Evolutionary conservation across 2,888 invertebrate genomes (phyloP), one percentile per base, ranked within the genome.

Genomic region (Amphiduros pacificus): DNA sequence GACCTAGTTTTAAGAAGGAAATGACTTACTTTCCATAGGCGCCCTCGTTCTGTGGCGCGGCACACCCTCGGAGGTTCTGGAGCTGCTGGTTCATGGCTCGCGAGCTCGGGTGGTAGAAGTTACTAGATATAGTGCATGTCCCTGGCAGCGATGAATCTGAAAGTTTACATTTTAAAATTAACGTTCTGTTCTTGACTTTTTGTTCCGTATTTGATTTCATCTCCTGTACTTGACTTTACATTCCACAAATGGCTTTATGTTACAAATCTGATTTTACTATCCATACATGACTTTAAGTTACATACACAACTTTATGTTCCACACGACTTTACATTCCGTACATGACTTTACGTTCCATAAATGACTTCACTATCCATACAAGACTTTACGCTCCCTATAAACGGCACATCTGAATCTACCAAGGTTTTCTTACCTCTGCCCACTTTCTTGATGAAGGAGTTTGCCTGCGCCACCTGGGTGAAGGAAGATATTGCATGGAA

Each of bases 401-500:
- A 36, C n/a, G n/a, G n/a, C n/a, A n/a, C n/a, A n/a, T n/a, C n/a
- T n/a, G n/a, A n/a, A n/a, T n/a, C n/a, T 36, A 36, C 17, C 36
- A 36, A 36, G 36, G 9, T 36, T 9, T 11, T 20, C 26, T 22
- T 27, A 51, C 51, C 51, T 51, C 27, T 51, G 11, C 59, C 59
- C 2, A 59, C 53, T 27, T 28, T 48, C 22, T 44, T 36, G 41
- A 29, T 2, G 59, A 27, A 40, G 22, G 9, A 2, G 41, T 36
- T 28, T 36, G 48, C 53, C 32, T 52, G 53, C 22, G 24, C 48
- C n/a, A 50, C 26, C 53, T 59, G 52, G 4, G 53, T 41, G 52
- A 48, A 52, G 14, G 59, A 53, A 28, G 59, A 53, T 20, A 59
- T 20, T 3, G 59, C 29, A 2, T 40, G 2, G 53, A 53, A 53